Evolutionary conservation across 2,113 vertebrate genomes (phyloP).

Genomic region (Nyctibius bracteatus): DNA sequence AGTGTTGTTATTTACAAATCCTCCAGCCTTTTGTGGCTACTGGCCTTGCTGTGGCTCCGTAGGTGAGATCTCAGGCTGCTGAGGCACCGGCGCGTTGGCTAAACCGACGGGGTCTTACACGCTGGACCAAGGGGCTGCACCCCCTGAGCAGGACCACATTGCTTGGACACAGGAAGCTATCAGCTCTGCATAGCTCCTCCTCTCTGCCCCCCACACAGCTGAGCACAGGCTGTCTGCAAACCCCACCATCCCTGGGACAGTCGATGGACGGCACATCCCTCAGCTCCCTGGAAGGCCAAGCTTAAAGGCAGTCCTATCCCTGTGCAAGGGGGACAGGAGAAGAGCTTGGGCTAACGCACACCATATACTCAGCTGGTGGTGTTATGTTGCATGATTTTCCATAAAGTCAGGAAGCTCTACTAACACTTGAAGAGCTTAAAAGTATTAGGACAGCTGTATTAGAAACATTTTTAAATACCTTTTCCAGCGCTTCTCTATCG

Average conservation of each 20-base stretch:
- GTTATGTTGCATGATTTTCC: neutral
- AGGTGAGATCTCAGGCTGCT: neutral
- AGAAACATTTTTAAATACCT: constrained; percentile 77
- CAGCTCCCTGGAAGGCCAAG: neutral
- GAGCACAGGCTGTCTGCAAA: neutral
- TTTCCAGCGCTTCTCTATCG: constrained; percentile 89
- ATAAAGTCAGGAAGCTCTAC: neutral
- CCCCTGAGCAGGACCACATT: neutral
- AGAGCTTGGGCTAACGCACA: neutral
- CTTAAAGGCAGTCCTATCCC: neutral
- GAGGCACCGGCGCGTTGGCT: neutral
- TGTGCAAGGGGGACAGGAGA: neutral
- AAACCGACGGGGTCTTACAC: neutral
- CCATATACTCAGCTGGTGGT: neutral
- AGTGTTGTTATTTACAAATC: neutral
- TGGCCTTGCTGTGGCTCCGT: neutral
- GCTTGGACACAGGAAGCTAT: neutral
- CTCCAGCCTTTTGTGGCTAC: neutral
- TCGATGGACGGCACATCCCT: neutral
- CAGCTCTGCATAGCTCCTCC: neutral
- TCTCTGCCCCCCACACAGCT: too few species aligned
- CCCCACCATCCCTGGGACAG: neutral
- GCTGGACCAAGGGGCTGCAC: neutral
- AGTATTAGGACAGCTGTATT: neutral
- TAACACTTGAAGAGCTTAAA: neutral